A percentile compares a stretch with the other conserved stretches of the same genome.
These are phyloP conservation scores for Tipula unca DNA, from an alignment of 2,888 invertebrate genomes.

Conservation along the genomic window DNA sequence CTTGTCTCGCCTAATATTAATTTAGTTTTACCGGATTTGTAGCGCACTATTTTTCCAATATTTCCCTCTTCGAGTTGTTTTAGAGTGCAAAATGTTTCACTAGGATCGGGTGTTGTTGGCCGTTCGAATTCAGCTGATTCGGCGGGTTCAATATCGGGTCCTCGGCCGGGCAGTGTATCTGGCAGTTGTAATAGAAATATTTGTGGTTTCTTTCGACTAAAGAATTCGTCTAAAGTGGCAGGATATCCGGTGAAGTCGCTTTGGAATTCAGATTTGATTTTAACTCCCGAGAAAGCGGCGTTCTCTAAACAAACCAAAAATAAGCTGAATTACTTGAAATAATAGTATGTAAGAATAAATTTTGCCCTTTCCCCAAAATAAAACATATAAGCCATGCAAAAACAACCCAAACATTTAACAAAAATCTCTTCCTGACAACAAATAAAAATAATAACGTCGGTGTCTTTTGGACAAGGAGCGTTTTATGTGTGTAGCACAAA, in stretches of 20 bases:
- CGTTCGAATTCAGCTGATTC: slow-evolving; percentile 22
- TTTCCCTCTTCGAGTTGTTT: slow-evolving; percentile 49
- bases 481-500: not conserved
- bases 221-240: slow-evolving; percentile 31
- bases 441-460: not conserved
- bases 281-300: not conserved
- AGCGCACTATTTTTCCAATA: slow-evolving; percentile 49
- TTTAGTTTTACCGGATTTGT: slow-evolving; percentile 50
- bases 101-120: slow-evolving; percentile 30
- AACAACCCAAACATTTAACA: not conserved
- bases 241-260: slow-evolving; percentile 30
- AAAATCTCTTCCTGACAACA: not conserved
- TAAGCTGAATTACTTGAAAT: not conserved
- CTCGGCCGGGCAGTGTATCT: slow-evolving; percentile 33
- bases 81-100: slow-evolving; percentile 40
- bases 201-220: slow-evolving; percentile 32
- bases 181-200: slow-evolving; percentile 39
- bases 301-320: not conserved
- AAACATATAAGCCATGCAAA: not conserved
- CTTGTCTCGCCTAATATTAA: slow-evolving; percentile 47
- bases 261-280: not conserved
- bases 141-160: slow-evolving; percentile 27
- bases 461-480: not conserved
- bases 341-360: not conserved
- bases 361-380: not conserved